These are phyloP conservation scores for Taenioides sp. DNA, from an alignment of 2,797 vertebrate genomes.

Conservation along the genomic window DNA sequence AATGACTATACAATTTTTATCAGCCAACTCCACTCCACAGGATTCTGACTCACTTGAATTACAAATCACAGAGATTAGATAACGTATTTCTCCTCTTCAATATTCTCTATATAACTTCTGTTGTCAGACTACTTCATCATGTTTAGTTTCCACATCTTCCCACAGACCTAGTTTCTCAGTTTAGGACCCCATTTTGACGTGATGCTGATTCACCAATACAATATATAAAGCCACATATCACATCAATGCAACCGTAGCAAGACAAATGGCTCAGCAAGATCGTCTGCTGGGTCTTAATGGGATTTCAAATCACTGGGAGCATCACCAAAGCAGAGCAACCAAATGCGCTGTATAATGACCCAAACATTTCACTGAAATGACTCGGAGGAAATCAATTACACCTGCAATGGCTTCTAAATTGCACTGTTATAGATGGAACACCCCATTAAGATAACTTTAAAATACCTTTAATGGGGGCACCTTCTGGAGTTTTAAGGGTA, in stretches of 20 bases:
- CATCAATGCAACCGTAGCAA: constrained; percentile 63
- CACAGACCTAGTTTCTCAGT: constrained; percentile 22
- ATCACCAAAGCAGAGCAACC: constrained; percentile 56
- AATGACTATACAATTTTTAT: neutral
- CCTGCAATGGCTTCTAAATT: constrained; percentile 55
- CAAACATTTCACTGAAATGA: constrained; percentile 59
- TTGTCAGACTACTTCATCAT: constrained; percentile 1
- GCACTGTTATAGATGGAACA: constrained; percentile 59
- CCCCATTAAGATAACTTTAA: constrained; percentile 62
- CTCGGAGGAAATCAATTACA: constrained; percentile 72
- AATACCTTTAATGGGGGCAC: constrained; percentile 62
- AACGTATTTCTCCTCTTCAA: neutral
- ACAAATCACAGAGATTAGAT: neutral
- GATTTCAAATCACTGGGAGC: constrained; percentile 66
- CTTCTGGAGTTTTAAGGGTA: constrained; percentile 46
- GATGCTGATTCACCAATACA: constrained; percentile 50
- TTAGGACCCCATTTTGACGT: constrained; percentile 26
- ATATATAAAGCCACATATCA: constrained; percentile 41
- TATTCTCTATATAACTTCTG: neutral
- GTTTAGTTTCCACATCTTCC: constrained; percentile 4
- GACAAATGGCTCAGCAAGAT: constrained; percentile 59
- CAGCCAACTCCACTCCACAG: neutral
- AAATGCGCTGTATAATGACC: constrained; percentile 69
- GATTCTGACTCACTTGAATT: neutral
- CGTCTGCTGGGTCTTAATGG: constrained; percentile 55